phyloP scores from a whole-genome alignment of 2,113 vertebrate genomes.

The Uropsilus gracilis region DNA sequence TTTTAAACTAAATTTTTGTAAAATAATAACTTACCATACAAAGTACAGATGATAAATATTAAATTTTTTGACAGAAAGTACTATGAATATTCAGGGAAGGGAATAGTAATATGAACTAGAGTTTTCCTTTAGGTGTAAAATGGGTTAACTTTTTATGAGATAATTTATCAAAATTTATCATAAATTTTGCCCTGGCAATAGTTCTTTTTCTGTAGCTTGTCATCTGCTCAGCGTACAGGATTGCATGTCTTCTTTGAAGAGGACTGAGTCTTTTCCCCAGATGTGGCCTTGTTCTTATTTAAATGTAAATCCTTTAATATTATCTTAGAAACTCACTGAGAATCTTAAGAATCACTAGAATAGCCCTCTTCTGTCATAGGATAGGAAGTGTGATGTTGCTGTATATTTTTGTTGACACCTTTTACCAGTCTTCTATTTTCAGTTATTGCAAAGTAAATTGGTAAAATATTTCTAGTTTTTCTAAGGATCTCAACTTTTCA shows the following conservation, averaged over 20 bases:
- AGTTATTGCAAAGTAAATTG: slow-evolving; percentile 13
- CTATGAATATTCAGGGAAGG: neutral
- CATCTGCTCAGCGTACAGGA: neutral
- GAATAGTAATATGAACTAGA: neutral
- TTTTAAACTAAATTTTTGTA: slow-evolving; percentile 16
- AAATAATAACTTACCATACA: slow-evolving; percentile 3
- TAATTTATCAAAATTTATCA: neutral
- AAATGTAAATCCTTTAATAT: slow-evolving; percentile 22
- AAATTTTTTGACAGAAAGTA: slow-evolving; percentile 48
- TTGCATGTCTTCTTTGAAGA: neutral
- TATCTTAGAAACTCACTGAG: neutral
- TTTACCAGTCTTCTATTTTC: slow-evolving; percentile 11
- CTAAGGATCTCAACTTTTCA: neutral
- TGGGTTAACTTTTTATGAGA: slow-evolving; percentile 36
- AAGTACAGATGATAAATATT: slow-evolving; percentile 20
- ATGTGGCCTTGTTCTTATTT: neutral
- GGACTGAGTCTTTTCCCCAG: neutral
- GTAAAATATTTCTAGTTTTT: neutral
- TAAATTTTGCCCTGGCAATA: neutral
- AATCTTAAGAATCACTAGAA: neutral
- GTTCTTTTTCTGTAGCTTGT: neutral
- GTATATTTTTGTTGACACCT: slow-evolving; percentile 15
- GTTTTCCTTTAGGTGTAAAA: slow-evolving; percentile 13
- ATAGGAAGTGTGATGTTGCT: neutral
- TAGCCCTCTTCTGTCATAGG: neutral